Base-by-base conservation (phyloP, 2,888 invertebrate species). In the Ornithoptera priamus region DNA sequence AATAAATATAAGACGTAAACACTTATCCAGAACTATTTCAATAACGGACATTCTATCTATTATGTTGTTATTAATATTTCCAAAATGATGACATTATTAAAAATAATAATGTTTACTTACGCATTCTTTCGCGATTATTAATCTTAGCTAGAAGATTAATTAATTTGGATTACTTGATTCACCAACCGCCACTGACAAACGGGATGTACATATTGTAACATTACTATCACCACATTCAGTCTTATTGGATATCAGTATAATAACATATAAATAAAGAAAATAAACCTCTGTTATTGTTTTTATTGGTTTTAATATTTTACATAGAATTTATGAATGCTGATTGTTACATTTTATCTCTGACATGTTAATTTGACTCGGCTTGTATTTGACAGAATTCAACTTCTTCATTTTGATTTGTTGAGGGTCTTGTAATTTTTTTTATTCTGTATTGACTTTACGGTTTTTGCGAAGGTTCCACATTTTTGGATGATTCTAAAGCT, bases 401-500 rank as follows among this genome's bases (percentile, higher is more conserved):
- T 71, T 61, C 69, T 63, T 68, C 53, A 63, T 60, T 56, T 70
- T 62, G 39, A 65, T 65, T 56, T 61, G 20, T 53, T 57, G 12
- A 53, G 10, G 24, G 61, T 66, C 39, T 22, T 46, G 15, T 30
- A 53, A 58, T 65, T 63, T 72, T 71, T 72, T 67, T 71, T n/a
- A 62, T 63, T 70, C 57, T 53, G 62, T 60, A 12, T 61, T 61
- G 63, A 65, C 70, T 71, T 68, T 67, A 72, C 42, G 59, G 15
- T 17, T 70, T 69, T 22, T 39, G 67, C 15, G 75, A n/a, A 30
- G 74, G 57, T 68, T 76, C 76, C 61, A 75, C 73, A 22, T 73
- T 70, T 71, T 72, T 74, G 0, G 75, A 57, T 7, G 65, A 56
- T 18, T 67, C 67, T 46, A 70, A 17, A 15, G 75, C 80, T 72